Percentiles rank a stretch among this genome's conserved stretches.
Evolutionary conservation across 2,113 vertebrate species (phyloP).

Genomic region (Lonchura striata): DNA sequence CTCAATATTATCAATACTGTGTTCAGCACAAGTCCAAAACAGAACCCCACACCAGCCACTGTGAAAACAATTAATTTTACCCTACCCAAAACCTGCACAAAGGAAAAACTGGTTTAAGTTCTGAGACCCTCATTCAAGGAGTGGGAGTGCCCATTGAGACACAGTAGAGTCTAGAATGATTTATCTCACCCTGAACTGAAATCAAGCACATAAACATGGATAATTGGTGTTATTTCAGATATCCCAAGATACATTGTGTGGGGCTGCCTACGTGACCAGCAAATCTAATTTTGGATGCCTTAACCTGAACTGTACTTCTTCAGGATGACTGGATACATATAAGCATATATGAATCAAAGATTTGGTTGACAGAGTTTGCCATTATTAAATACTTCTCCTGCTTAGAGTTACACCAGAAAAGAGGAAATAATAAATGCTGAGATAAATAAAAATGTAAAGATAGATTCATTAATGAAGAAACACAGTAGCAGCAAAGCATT

Average conservation of each 20-base stretch:
- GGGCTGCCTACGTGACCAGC: fast-evolving
- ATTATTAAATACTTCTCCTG: background rate
- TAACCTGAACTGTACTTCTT: background rate
- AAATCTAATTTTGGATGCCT: background rate
- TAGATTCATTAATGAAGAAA: background rate
- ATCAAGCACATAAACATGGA: background rate
- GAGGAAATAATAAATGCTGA: background rate
- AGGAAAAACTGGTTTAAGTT: background rate
- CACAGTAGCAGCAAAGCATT: background rate
- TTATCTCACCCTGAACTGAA: background rate
- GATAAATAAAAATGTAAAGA: background rate
- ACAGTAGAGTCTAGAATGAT: background rate
- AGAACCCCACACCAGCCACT: background rate
- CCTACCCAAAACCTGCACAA: background rate
- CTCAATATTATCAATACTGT: fast-evolving
- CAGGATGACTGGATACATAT: background rate
- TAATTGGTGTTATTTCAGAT: background rate
- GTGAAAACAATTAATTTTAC: background rate
- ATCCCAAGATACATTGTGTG: background rate
- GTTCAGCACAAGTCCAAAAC: background rate
- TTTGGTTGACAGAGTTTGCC: background rate
- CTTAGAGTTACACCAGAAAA: background rate
- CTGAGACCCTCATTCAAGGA: background rate
- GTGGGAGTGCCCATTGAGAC: background rate
- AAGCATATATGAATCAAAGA: background rate